Base-by-base conservation (phyloP, 92 coral and sea anemone species). In the Desmophyllum pertusum region DNA sequence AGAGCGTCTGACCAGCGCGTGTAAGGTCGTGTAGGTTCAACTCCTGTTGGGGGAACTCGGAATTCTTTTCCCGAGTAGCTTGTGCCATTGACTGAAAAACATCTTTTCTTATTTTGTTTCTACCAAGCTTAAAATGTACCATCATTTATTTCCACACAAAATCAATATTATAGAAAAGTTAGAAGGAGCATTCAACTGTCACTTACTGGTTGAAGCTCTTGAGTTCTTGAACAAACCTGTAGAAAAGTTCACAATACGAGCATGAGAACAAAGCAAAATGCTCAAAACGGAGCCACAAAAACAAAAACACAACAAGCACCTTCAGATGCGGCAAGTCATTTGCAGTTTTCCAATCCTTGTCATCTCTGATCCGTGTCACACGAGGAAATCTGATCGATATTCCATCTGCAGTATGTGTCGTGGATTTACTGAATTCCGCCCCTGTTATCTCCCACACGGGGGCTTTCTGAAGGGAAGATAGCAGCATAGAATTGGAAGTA, bases 371-470 rank as follows among this genome's bases (percentile, higher is more conserved):
- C 79, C 92, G 85, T 1, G 98, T 94, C 67, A 94, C 98, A 41
- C 98, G 92, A 40, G 98, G 98, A 88, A 96, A 96, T 40, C 98
- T 71, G 65, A 94, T 94, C 7, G 98, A 94, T 89, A 96, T 94
- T 3, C 98, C 98, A 83, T 90, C 93, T 73, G 98, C 98, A 6
- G 98, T 96, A 85, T 96, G 98, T 46, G 90, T 89, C 53, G 89
- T 94, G 46, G 98, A 96, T 73, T 89, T 92, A 40, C 98, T 96
- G 86, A 96, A 96, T 85, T 96, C 98, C 1, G 98, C 98, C 48
- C 98, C 98, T 9, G 98, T 96, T 39, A 96, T 96, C 87, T 96
- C 98, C 98, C 98, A 96, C 11, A 96, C 98, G 0, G 98, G 98
- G 2, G 98, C 94, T 84, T 94, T 87, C 98, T 96, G 74, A 23